phyloP scores from a whole-genome alignment of 2,797 vertebrate genomes.

The Cuculus canorus region DNA sequence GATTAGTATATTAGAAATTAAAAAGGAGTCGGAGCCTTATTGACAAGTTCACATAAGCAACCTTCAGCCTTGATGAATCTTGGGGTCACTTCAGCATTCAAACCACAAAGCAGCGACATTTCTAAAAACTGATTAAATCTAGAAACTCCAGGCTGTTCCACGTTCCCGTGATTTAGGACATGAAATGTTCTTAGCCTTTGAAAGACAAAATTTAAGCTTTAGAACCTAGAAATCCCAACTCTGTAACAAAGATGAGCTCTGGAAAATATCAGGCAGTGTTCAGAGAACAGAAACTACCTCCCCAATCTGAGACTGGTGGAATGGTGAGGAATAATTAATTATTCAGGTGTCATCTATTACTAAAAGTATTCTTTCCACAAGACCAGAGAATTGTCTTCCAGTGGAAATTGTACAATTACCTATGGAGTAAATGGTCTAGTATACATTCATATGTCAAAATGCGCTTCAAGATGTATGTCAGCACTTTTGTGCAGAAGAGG shows the following conservation, averaged over 20 bases:
- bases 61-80: not conserved
- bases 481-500: constrained; percentile 48
- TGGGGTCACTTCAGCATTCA: not conserved
- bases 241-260: not conserved
- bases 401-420: constrained; percentile 58
- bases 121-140: not conserved
- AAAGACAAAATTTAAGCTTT: not conserved
- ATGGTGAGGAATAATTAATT: constrained; percentile 48
- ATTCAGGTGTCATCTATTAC: constrained; percentile 58
- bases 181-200: not conserved
- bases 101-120: not conserved
- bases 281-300: not conserved
- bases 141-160: not conserved
- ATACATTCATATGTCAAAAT: constrained; percentile 53
- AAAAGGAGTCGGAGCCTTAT: not conserved
- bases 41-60: not conserved
- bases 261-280: not conserved
- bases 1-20: not conserved
- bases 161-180: not conserved
- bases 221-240: not conserved
- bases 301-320: not conserved
- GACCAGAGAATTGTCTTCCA: constrained; percentile 8
- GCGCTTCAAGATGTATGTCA: constrained; percentile 37
- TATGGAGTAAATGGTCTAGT: constrained; percentile 52
- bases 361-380: constrained; percentile 31